These are phyloP conservation scores for Thyatira batis DNA, from an alignment of 2,888 invertebrate species.

Conservation along the genomic window DNA sequence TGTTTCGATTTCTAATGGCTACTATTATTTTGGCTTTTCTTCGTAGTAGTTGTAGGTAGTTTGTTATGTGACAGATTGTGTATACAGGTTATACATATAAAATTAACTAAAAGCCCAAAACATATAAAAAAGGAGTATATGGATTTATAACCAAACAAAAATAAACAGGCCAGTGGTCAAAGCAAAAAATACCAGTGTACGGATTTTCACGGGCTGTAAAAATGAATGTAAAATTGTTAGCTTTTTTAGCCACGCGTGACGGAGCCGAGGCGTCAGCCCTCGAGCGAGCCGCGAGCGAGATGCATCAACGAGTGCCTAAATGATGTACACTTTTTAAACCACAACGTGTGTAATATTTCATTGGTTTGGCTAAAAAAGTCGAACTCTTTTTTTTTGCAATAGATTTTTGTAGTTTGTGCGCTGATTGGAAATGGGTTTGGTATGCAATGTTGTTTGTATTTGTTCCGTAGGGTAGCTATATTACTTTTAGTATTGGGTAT, in stretches of 20 bases:
- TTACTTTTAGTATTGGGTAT: no score
- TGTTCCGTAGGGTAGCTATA: no score
- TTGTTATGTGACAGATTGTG: no score
- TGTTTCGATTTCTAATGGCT: no score
- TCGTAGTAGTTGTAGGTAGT: no score
- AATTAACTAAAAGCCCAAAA: no score
- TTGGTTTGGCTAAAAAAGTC: not conserved
- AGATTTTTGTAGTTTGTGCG: not conserved
- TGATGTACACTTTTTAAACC: not conserved
- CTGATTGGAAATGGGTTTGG: no score
- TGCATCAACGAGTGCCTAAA: not conserved
- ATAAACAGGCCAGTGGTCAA: conserved; percentile 10
- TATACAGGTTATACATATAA: no score
- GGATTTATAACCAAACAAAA: not conserved
- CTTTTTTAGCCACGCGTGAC: conserved; percentile 33
- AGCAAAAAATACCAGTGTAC: conserved; percentile 55
- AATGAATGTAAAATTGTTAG: conserved; percentile 54
- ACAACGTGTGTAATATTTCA: not conserved
- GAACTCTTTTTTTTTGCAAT: not conserved
- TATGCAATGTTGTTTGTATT: no score
- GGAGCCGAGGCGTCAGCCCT: conserved; percentile 7
- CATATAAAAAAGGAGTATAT: no score
- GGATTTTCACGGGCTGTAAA: conserved; percentile 65
- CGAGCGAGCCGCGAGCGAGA: not conserved
- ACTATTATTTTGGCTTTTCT: no score